A percentile compares a stretch with the other conserved stretches of the same genome.
These are phyloP conservation scores for Neocrepidodera transversa DNA, from an alignment of 2,888 invertebrate species.

Conservation along the genomic window DNA sequence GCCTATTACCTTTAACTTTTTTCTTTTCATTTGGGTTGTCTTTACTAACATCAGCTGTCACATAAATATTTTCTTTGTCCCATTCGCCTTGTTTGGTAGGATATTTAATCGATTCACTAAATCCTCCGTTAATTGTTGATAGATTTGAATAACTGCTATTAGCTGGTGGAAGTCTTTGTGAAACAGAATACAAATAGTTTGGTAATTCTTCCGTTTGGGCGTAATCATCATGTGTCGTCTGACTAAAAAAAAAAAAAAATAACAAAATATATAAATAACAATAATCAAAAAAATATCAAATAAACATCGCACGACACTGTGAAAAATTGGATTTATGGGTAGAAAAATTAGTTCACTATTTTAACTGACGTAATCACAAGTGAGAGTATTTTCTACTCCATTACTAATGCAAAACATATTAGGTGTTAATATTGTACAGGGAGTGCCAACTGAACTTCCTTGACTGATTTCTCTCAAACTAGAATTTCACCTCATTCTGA, in stretches of 20 bases:
- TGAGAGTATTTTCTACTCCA: too few species aligned
- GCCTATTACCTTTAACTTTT: conserved; percentile 14
- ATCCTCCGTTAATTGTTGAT: conserved; percentile 47
- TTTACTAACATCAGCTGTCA: conserved; percentile 48
- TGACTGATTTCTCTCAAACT: too few species aligned
- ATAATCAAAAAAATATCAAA: too few species aligned
- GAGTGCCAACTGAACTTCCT: too few species aligned
- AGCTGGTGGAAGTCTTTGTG: conserved; percentile 66
- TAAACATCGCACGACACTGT: too few species aligned
- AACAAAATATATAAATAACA: too few species aligned
- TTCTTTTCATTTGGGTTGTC: conserved; percentile 35
- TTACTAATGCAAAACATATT: too few species aligned
- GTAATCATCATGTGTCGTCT: conserved; percentile 50
- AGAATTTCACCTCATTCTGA: too few species aligned
- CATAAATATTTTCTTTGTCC: conserved; percentile 49
- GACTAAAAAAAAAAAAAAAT: conserved; percentile 17
- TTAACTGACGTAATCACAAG: too few species aligned
- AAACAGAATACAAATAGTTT: conserved; percentile 65
- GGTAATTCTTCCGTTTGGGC: conserved; percentile 51
- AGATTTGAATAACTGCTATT: conserved; percentile 53
- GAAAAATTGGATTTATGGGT: too few species aligned
- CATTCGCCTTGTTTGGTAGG: conserved; percentile 48
- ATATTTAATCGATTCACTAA: conserved; percentile 39
- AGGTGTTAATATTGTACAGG: too few species aligned
- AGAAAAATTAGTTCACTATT: too few species aligned